Percentiles rank a stretch among this genome's conserved stretches.
These are phyloP conservation scores for Hypena proboscidalis DNA, from an alignment of 2,888 invertebrate species.

Conservation along the genomic window DNA sequence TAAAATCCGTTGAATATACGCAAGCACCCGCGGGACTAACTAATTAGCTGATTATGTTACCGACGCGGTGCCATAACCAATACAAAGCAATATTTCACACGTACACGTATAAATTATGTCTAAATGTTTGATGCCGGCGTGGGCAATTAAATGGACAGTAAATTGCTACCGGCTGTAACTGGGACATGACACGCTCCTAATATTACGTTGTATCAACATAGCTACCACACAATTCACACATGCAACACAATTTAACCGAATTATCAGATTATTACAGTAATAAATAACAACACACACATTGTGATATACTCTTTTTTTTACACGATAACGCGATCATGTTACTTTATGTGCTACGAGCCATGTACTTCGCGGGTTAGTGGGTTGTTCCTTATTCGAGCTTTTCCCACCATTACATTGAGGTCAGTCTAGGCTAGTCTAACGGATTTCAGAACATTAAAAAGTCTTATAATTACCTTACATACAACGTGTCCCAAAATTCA, in stretches of 20 bases:
- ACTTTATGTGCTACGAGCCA: too few species aligned
- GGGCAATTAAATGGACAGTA: slow-evolving; percentile 45
- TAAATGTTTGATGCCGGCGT: slow-evolving; percentile 28
- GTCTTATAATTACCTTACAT: too few species aligned
- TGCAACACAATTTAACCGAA: slow-evolving; percentile 12
- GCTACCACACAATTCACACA: slow-evolving; percentile 17
- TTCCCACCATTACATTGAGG: too few species aligned
- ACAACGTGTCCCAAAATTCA: too few species aligned
- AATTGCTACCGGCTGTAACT: slow-evolving; percentile 41
- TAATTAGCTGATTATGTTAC: slow-evolving; percentile 61
- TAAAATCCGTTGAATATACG: slow-evolving; percentile 66
- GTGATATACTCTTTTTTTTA: too few species aligned
- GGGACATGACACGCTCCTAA: slow-evolving; percentile 38
- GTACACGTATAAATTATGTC: slow-evolving; percentile 14
- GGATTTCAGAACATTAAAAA: too few species aligned
- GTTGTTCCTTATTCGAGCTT: too few species aligned
- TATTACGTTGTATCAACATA: slow-evolving; percentile 23
- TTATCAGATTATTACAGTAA: slow-evolving; percentile 12
- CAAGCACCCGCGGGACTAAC: slow-evolving; percentile 53
- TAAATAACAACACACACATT: slow-evolving; percentile 2
- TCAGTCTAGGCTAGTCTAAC: too few species aligned
- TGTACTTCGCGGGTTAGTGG: too few species aligned
- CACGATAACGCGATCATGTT: too few species aligned
- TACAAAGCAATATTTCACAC: slow-evolving; percentile 18
- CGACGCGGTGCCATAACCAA: slow-evolving; percentile 16